Evolutionary conservation across 2,113 vertebrate genomes (phyloP), one percentile per base, ranked within the genome.

Genomic region (Morone saxatilis): DNA sequence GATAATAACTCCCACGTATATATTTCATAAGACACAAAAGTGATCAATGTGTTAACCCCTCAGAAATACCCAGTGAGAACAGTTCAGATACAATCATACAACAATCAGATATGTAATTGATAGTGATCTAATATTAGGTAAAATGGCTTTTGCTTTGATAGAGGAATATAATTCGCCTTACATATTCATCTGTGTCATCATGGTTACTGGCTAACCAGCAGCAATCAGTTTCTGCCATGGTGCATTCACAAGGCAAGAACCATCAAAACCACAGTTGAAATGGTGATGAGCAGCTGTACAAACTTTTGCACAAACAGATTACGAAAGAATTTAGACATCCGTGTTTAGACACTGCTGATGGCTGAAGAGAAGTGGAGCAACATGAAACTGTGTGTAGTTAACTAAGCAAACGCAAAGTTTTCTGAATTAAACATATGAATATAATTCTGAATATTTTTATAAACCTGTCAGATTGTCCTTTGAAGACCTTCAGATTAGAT

Each of bases 21-120:
- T 76, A 22, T 84, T 79, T 84, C 36, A 81, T 19, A 70, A 66
- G 87, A 60, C 40, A 45, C 47, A 31, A 31, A 31, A 31, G 31
- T 38, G 54, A 86, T 85, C 57, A 81, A 80, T 84, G 63, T 83
- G 62, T 67, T 71, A 81, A 85, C 51, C 54, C 70, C 62, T 51
- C 12, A 56, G 57, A 67, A 67, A 54, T 74, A 11, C 20, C 8
- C 53, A 74, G 31, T 53, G n/a, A 38, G 54, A 31, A 31, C 31
- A 31, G 31, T 31, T 31, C 31, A 31, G 31, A 31, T 31, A 31
- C 31, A 31, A 31, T 31, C 31, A 31, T 53, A 14, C 56, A 82
- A 47, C 20, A 65, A 60, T 63, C 62, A 36, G 50, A 75, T 73
- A 62, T 80, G 76, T 79, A 78, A 84, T 76, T 82, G 40, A 79